phyloP scores from a whole-genome alignment of 2,113 vertebrate species.

The Corythornis cristatus region DNA sequence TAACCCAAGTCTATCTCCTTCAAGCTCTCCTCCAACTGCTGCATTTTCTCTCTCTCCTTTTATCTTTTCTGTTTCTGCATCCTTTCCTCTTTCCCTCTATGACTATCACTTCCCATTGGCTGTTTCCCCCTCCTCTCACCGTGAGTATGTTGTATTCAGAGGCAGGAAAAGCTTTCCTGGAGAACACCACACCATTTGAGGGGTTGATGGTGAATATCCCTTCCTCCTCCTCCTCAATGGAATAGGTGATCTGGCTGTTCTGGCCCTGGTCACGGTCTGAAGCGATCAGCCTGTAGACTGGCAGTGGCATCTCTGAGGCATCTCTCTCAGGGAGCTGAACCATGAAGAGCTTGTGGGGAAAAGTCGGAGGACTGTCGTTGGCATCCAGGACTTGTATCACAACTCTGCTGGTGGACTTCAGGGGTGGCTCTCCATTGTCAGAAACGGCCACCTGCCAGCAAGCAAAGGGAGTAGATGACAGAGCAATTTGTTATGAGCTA shows the following conservation, averaged over 20 bases:
- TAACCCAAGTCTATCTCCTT: not conserved
- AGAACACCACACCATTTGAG: constrained; percentile 81
- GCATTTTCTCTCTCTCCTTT: not conserved
- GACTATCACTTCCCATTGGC: not conserved
- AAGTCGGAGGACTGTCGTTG: constrained; percentile 89
- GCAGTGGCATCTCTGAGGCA: not conserved
- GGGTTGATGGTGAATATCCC: constrained; percentile 82
- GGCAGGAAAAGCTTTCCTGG: constrained; percentile 80
- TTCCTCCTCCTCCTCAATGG: constrained; percentile 80
- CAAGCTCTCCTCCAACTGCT: not conserved
- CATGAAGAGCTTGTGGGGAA: constrained; percentile 90
- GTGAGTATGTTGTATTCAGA: constrained; percentile 92
- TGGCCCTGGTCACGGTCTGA: constrained; percentile 85
- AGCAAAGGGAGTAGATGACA: not conserved
- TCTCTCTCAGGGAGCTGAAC: constrained; percentile 82
- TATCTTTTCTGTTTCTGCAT: not conserved
- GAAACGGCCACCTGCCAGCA: constrained; percentile 86
- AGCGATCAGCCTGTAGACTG: constrained; percentile 88
- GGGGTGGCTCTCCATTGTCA: constrained; percentile 85
- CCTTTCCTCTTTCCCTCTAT: not conserved
- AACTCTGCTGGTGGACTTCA: constrained; percentile 89
- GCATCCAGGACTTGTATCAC: constrained; percentile 86
- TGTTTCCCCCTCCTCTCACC: constrained; percentile 72
- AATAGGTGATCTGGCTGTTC: constrained; percentile 87
- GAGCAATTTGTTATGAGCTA: rapidly evolving